These are phyloP conservation scores for Rotaria macrura DNA, from an alignment of 2,888 invertebrate genomes.

Conservation along the genomic window DNA sequence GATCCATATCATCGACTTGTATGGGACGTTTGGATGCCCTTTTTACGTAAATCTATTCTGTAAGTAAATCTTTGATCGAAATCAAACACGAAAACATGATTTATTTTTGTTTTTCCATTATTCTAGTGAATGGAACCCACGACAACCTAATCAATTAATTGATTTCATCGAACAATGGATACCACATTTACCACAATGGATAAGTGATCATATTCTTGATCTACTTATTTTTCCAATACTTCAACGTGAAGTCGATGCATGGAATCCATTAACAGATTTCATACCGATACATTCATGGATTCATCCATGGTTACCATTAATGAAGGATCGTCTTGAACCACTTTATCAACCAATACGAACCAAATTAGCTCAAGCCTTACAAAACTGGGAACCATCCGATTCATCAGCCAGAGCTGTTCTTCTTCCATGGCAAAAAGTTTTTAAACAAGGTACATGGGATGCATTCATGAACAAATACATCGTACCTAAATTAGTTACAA, in stretches of 20 bases:
- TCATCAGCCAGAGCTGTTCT: constrained; percentile 79
- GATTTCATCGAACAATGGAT: constrained; percentile 70
- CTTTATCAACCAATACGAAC: constrained; percentile 82
- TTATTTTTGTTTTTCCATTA: background rate
- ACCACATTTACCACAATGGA: constrained; percentile 69
- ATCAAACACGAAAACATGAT: background rate
- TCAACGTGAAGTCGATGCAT: constrained; percentile 63
- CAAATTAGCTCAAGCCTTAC: constrained; percentile 74
- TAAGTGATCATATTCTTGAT: constrained; percentile 58
- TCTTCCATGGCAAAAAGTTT: constrained; percentile 72
- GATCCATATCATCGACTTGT: constrained; percentile 68
- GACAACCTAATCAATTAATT: constrained; percentile 67
- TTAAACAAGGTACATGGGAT: constrained; percentile 61
- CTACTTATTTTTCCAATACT: constrained; percentile 64
- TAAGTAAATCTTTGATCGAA: constrained; percentile 51
- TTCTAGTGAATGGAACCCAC: constrained; percentile 63
- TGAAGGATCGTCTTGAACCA: constrained; percentile 57
- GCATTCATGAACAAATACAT: constrained; percentile 68
- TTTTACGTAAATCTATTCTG: constrained; percentile 63
- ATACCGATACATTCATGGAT: constrained; percentile 93
- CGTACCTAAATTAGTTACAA: constrained; percentile 46
- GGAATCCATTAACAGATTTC: constrained; percentile 90
- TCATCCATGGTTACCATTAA: constrained; percentile 81
- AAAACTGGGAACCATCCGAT: constrained; percentile 90
- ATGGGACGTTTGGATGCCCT: constrained; percentile 83